Evolutionary conservation across 2,888 invertebrate species (phyloP).

Genomic region (Ochropacha duplaris): DNA sequence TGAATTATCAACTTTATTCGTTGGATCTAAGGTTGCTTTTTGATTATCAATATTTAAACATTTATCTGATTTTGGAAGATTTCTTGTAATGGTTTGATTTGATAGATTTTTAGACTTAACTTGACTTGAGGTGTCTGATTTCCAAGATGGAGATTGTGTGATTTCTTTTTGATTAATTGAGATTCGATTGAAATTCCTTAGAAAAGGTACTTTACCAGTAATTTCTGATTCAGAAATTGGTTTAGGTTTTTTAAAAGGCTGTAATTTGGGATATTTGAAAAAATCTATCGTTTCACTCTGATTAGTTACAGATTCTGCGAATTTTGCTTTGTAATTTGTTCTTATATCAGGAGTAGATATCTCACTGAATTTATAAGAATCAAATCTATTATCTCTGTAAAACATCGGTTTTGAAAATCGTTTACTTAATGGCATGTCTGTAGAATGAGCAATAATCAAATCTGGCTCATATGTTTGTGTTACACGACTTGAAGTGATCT

Average conservation of each 20-base stretch:
- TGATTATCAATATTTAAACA: not conserved
- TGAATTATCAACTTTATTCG: not conserved
- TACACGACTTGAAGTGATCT: conserved; percentile 11
- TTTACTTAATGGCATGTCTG: conserved; percentile 24
- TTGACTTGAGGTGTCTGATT: not conserved
- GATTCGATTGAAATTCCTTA: not conserved
- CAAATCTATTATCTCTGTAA: conserved; percentile 10
- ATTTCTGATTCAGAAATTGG: not conserved
- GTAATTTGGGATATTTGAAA: not conserved
- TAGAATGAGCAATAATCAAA: conserved; percentile 18
- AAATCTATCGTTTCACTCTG: not conserved
- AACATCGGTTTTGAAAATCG: conserved; percentile 24
- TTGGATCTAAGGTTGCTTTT: not conserved
- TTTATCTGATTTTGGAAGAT: not conserved
- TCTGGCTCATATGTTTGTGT: conserved; percentile 14
- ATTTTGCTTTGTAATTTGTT: too few species aligned
- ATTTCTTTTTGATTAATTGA: not conserved
- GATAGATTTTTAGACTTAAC: not conserved
- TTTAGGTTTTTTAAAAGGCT: not conserved
- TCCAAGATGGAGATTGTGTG: not conserved
- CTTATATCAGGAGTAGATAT: conserved; percentile 10
- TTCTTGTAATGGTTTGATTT: not conserved
- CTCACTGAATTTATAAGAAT: conserved; percentile 3
- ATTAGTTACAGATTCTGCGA: not conserved
- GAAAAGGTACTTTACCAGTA: not conserved